Percentiles rank a stretch among this genome's conserved stretches.
Evolutionary conservation across 2,888 invertebrate species (phyloP).

Genomic region (Argyresthia albistria): DNA sequence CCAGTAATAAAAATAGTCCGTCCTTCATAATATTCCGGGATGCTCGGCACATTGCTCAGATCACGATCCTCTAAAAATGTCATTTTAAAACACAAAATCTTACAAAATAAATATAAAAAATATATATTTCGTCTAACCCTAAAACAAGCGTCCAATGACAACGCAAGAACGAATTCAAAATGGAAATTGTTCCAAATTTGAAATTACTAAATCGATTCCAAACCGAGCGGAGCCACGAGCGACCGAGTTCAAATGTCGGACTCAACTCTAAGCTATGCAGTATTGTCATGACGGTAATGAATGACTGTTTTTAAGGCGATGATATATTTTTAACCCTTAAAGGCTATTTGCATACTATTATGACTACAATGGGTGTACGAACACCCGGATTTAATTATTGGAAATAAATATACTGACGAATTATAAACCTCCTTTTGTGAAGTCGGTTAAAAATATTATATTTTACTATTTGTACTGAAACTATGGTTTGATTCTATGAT

Average conservation of each 20-base stretch:
- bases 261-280: neutral
- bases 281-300: conserved; percentile 1
- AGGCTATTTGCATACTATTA: too few relatives aligned
- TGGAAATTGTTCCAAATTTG: neutral
- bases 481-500: too few relatives aligned
- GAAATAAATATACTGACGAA: too few relatives aligned
- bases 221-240: neutral
- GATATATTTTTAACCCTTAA: too few relatives aligned
- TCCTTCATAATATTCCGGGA: conserved; percentile 77
- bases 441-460: too few relatives aligned
- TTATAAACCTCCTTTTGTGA: too few relatives aligned
- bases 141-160: neutral
- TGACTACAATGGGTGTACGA: too few relatives aligned
- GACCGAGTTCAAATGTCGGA: neutral
- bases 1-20: conserved; percentile 87
- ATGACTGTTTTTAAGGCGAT: conserved; percentile 1
- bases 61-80: conserved; percentile 40
- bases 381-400: too few relatives aligned
- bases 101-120: neutral
- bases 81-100: conserved; percentile 8
- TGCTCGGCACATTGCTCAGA: conserved; percentile 29
- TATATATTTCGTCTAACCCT: neutral
- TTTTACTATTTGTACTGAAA: too few relatives aligned
- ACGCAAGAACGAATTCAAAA: neutral
- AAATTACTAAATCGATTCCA: neutral